Evolutionary conservation across 2,797 vertebrate species (phyloP).

Genomic region (Falco naumanni): DNA sequence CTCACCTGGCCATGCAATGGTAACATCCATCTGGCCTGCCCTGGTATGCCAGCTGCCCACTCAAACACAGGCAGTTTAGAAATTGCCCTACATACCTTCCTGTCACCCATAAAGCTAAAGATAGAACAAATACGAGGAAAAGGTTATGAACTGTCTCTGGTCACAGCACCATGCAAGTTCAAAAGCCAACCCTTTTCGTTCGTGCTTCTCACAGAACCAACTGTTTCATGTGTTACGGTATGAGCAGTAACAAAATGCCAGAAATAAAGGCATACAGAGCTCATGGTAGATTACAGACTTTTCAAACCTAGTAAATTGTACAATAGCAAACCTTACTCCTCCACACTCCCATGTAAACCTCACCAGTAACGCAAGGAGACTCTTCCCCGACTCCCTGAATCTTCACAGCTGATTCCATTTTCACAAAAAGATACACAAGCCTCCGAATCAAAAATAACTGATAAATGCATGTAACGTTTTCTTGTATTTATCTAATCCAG

Average conservation of each 20-base stretch:
- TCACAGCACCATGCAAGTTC: not conserved
- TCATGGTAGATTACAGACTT: not conserved
- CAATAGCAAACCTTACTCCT: not conserved
- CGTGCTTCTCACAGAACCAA: not conserved
- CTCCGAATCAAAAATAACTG: not conserved
- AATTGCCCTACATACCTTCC: not conserved
- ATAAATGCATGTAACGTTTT: not conserved
- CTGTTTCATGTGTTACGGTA: not conserved
- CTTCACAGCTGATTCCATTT: not conserved
- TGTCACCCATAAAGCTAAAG: not conserved
- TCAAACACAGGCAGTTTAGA: not conserved
- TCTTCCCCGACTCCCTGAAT: too few species aligned
- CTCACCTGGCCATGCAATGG: not conserved
- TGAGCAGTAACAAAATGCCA: not conserved
- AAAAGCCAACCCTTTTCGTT: not conserved
- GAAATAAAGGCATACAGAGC: not conserved
- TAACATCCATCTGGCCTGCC: not conserved
- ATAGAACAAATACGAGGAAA: not conserved
- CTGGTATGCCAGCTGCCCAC: not conserved
- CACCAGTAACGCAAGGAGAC: not conserved
- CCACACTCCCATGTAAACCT: not conserved
- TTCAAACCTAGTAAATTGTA: not conserved
- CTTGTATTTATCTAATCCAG: not conserved
- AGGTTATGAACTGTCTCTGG: not conserved
- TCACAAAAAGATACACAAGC: accelerated